phyloP scores from a whole-genome alignment of 1,140 invertebrate species.

The Drosophila seguyi region DNA sequence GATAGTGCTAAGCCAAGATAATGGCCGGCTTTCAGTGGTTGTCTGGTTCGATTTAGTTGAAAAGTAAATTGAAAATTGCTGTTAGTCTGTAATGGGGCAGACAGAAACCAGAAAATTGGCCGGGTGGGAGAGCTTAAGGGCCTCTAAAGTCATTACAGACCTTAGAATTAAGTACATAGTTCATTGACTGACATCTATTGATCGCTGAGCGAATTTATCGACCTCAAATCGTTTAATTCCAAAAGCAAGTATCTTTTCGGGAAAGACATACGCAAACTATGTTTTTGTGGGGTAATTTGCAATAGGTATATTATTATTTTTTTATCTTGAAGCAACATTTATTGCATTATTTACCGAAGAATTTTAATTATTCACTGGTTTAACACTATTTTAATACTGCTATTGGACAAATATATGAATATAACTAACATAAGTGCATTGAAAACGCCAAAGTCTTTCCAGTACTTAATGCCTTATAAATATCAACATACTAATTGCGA shows the following conservation, averaged over 20 bases:
- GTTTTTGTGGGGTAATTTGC: not conserved
- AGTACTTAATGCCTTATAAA: not conserved
- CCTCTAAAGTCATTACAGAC: conserved; percentile 13
- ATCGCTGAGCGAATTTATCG: conserved; percentile 1
- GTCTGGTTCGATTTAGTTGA: conserved; percentile 39
- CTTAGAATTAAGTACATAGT: conserved; percentile 27
- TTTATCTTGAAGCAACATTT: not conserved
- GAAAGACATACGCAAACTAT: not conserved
- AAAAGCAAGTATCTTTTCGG: not conserved
- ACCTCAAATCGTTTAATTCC: conserved; percentile 1
- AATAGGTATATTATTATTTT: not conserved
- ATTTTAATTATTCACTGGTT: too few relatives aligned
- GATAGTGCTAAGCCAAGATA: conserved; percentile 43
- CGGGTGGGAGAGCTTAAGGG: conserved; percentile 18
- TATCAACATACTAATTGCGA: conserved; percentile 1
- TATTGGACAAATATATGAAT: too few relatives aligned
- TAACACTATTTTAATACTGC: too few relatives aligned
- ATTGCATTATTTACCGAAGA: not conserved
- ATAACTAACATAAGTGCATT: not conserved
- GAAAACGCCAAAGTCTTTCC: not conserved
- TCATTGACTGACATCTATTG: conserved; percentile 14
- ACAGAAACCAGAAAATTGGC: conserved; percentile 12
- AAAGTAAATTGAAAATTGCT: conserved; percentile 47
- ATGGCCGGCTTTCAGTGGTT: conserved; percentile 39
- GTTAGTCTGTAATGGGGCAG: not conserved